Evolutionary conservation across 2,797 vertebrate genomes (phyloP).

Genomic region (Clarias laeviceps): DNA sequence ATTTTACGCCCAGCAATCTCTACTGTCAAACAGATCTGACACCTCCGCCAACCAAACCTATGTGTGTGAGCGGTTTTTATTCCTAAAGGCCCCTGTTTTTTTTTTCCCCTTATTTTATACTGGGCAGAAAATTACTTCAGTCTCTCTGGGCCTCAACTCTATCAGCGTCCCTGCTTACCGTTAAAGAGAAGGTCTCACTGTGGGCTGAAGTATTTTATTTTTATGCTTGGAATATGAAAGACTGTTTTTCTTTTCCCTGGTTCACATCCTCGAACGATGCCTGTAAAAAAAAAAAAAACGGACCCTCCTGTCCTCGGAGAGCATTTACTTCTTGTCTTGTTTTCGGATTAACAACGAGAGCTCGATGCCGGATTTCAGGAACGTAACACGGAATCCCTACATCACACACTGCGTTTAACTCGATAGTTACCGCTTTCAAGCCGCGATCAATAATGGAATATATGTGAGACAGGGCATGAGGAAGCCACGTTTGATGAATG

Average conservation of each 20-base stretch:
- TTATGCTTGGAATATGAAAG: not conserved
- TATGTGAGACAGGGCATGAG: conserved; percentile 6
- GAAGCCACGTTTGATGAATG: conserved; percentile 10
- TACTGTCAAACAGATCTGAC: conserved; percentile 30
- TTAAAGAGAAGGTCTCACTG: not conserved
- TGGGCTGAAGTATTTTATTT: not conserved
- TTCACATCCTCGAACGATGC: not conserved
- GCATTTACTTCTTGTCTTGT: conserved; percentile 9
- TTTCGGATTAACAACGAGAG: conserved; percentile 20
- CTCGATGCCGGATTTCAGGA: not conserved
- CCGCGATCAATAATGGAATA: conserved; percentile 30
- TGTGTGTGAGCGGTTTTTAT: conserved; percentile 11
- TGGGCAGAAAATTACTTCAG: conserved; percentile 29
- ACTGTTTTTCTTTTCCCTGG: not conserved
- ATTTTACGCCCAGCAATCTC: not conserved
- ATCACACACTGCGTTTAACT: conserved; percentile 25
- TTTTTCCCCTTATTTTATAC: conserved; percentile 17
- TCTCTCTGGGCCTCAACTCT: conserved; percentile 36
- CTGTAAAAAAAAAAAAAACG: not conserved
- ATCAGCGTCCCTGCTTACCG: conserved; percentile 24
- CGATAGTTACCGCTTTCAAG: conserved; percentile 33
- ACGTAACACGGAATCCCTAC: conserved; percentile 19
- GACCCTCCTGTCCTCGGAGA: not conserved
- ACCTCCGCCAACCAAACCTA: not conserved
- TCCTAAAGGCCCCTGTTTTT: not conserved